Conservation (phyloP, 2,888 invertebrate species). For the Mesorhabditis belari region DNA sequence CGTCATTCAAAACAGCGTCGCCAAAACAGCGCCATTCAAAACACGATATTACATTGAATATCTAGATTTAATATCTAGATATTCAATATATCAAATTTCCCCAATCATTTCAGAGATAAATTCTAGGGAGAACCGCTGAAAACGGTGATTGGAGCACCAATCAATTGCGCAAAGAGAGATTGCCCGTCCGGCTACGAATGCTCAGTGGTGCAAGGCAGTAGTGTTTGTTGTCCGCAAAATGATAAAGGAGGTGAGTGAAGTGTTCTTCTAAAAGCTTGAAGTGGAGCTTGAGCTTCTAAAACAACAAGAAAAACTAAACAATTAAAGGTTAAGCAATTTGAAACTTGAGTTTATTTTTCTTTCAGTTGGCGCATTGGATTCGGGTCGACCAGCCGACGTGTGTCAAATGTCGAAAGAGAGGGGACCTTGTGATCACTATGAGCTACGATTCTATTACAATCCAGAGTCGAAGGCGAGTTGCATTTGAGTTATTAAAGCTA, state of each 20-base stretch:
- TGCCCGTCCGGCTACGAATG: slow-evolving; percentile 49
- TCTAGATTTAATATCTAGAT: too few relatives aligned
- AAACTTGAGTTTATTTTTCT: not conserved
- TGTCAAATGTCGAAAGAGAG: slow-evolving; percentile 48
- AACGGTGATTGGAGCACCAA: slow-evolving; percentile 29
- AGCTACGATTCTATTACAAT: slow-evolving; percentile 47
- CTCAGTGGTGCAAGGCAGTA: slow-evolving; percentile 31
- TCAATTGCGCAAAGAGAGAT: slow-evolving; percentile 42
- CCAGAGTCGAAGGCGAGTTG: slow-evolving; percentile 24
- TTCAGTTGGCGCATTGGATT: slow-evolving; percentile 27
- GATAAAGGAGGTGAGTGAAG: slow-evolving; percentile 20
- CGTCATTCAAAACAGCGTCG: too few relatives aligned
- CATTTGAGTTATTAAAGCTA: too few relatives aligned
- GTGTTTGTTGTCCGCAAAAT: slow-evolving; percentile 47
- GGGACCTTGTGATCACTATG: slow-evolving; percentile 52
- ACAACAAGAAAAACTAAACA: too few relatives aligned
- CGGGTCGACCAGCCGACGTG: slow-evolving; percentile 13
- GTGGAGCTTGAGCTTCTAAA: too few relatives aligned
- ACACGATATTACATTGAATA: too few relatives aligned
- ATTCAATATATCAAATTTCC: too few relatives aligned
- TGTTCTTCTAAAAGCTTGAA: not conserved
- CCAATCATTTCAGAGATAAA: too few relatives aligned
- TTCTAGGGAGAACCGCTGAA: slow-evolving; percentile 30
- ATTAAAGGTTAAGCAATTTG: too few relatives aligned
- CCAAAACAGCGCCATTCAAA: too few relatives aligned